Conservation (phyloP, 53 echinoderm and acorn worm genomes). For the Temnopleurus reevesii region DNA sequence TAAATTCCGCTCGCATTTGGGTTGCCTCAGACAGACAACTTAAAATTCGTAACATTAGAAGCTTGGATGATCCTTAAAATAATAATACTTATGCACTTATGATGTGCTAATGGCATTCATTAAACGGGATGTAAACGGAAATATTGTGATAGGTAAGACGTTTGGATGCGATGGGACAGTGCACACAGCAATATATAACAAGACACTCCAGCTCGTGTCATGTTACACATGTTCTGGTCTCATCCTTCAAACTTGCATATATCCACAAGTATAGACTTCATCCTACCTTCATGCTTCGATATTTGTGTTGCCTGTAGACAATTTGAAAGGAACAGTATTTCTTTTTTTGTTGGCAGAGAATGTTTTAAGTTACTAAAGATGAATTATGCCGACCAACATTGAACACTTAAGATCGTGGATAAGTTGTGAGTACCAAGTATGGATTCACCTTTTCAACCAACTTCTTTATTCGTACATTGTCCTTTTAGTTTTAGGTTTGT, state of each 20-base stretch:
- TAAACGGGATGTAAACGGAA: constrained; percentile 32
- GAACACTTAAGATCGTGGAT: too few relatives aligned
- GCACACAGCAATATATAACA: constrained; percentile 42
- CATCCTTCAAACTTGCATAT: constrained; percentile 37
- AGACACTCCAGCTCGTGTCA: constrained; percentile 20
- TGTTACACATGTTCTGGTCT: constrained; percentile 13
- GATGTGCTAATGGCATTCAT: constrained; percentile 37
- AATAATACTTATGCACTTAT: constrained; percentile 58
- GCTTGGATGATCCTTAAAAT: constrained; percentile 59
- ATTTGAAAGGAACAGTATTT: not conserved
- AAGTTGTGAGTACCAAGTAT: too few relatives aligned
- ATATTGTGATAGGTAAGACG: constrained; percentile 30
- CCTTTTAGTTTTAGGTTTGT: too few relatives aligned
- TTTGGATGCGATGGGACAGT: constrained; percentile 18
- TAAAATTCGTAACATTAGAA: constrained; percentile 58
- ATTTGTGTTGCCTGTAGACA: constrained; percentile 4
- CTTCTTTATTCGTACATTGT: too few relatives aligned
- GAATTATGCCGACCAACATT: too few relatives aligned
- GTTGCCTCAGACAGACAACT: constrained; percentile 46
- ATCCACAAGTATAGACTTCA: constrained; percentile 28
- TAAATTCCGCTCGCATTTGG: constrained; percentile 13
- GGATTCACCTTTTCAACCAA: too few relatives aligned
- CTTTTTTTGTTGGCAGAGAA: constrained; percentile 21
- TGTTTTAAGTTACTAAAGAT: not conserved
- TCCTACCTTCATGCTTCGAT: not conserved